Evolutionary conservation across 2,888 invertebrate genomes (phyloP).

Genomic region (Salticus scenicus): DNA sequence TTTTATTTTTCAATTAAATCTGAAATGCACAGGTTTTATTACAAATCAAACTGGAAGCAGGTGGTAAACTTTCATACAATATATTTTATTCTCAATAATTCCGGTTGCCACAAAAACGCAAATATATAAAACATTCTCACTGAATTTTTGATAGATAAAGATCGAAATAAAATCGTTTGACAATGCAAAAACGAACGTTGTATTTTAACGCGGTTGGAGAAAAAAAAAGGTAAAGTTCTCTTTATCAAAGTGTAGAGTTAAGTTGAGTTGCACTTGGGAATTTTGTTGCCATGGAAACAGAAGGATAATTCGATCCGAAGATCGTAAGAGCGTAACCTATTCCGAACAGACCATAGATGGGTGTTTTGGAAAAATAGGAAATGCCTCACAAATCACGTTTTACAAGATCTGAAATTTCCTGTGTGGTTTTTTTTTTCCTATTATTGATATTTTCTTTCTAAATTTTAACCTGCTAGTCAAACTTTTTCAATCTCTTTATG

Average conservation of each 20-base stretch:
- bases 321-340: conserved; percentile 35
- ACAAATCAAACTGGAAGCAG: too few species aligned
- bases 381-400: conserved; percentile 40
- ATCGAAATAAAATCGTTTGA: conserved; percentile 34
- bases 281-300: conserved; percentile 33
- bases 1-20: too few species aligned
- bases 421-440: not conserved
- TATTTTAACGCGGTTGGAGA: conserved; percentile 8
- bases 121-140: not conserved
- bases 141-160: not conserved
- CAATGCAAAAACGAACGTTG: conserved; percentile 17
- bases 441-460: too few species aligned
- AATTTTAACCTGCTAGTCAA: too few species aligned
- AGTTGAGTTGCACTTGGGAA: conserved; percentile 42
- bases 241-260: conserved; percentile 23
- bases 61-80: too few species aligned
- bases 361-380: conserved; percentile 34
- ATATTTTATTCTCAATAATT: too few species aligned
- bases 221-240: conserved; percentile 4
- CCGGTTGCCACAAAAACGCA: too few species aligned
- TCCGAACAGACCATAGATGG: conserved; percentile 2
- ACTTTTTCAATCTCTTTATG: too few species aligned
- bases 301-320: conserved; percentile 46
- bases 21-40: too few species aligned
- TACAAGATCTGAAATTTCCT: conserved; percentile 6